Base-by-base conservation (phyloP, 2,113 vertebrate species). In the Rhagologus leucostigma region DNA sequence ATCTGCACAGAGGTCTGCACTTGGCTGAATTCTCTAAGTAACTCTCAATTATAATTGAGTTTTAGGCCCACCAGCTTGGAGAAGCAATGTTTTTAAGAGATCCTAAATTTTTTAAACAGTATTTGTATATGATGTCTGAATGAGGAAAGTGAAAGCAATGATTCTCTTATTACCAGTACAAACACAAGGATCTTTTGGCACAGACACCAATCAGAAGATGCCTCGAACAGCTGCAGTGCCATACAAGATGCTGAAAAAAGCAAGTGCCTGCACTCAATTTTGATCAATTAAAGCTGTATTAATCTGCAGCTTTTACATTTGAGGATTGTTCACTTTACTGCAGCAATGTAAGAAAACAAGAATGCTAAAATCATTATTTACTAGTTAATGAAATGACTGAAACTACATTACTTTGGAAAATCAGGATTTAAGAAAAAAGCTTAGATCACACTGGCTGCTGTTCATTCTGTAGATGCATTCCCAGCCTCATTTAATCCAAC, bases 261-360 rank as follows among this genome's bases (percentile, higher is more conserved):
- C 93, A 93, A 96, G 80, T 64, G 95, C 69, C 85, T 90, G 86
- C 83, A 84, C 93, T 94, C 76, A 96, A 94, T 96, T 96, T 92
- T 87, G 85, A 93, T 94, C 92, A 96, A 96, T 96, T 96, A 96
- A 95, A 89, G 77, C 80, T 78, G 86, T 90, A 95, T 92, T 84
- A 96, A 95, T 80, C 85, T 74, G 84, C 75, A 90, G 91, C 59
- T 96, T 96, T 94, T 90, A 87, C 64, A 94, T 90, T 86, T 64
- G 79, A 92, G 94, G 84, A 94, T 90, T 81, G 92, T 87, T 95
- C 96, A 84, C 62, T 96, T 81, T 90, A 53, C 55, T 75, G 75
- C 52, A 81, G 49, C 37, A 89, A 20, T 30, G 47, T 84, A 89
- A 96, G 90, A 80, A 96, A 94, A 91, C 67, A 93, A 75, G 56